Evolutionary conservation across 2,888 invertebrate species (phyloP).

Genomic region (Phaedon cochleariae): DNA sequence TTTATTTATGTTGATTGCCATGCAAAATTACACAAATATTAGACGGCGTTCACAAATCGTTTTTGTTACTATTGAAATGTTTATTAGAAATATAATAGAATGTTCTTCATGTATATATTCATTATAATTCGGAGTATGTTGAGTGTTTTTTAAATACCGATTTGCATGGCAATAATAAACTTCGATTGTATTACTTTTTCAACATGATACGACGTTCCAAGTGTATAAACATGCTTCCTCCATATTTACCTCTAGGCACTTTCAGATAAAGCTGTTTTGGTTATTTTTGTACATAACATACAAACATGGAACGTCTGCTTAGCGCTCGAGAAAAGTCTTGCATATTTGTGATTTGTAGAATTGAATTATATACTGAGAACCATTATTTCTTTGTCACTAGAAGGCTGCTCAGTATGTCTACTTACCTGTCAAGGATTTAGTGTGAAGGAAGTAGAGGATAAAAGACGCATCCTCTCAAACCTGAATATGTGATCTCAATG

Average conservation of each 20-base stretch:
- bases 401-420: too few species aligned
- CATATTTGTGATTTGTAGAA: not conserved
- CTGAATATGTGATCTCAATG: too few species aligned
- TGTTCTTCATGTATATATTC: slow-evolving; percentile 42
- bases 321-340: slow-evolving; percentile 21
- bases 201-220: slow-evolving; percentile 37
- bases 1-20: slow-evolving; percentile 46
- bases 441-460: too few species aligned
- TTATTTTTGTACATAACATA: slow-evolving; percentile 29
- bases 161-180: slow-evolving; percentile 50
- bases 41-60: slow-evolving; percentile 37
- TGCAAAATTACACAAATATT: slow-evolving; percentile 46
- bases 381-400: not conserved
- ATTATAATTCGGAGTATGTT: slow-evolving; percentile 38
- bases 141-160: slow-evolving; percentile 41
- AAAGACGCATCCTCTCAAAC: too few species aligned
- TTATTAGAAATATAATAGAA: slow-evolving; percentile 45
- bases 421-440: too few species aligned
- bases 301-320: slow-evolving; percentile 39
- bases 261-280: slow-evolving; percentile 30
- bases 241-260: slow-evolving; percentile 42
- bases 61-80: slow-evolving; percentile 50
- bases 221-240: slow-evolving; percentile 43
- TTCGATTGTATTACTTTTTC: slow-evolving; percentile 30
- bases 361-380: not conserved